These are phyloP conservation scores for Bombyx mandarina DNA, from an alignment of 1,140 invertebrate species.

Conservation along the genomic window DNA sequence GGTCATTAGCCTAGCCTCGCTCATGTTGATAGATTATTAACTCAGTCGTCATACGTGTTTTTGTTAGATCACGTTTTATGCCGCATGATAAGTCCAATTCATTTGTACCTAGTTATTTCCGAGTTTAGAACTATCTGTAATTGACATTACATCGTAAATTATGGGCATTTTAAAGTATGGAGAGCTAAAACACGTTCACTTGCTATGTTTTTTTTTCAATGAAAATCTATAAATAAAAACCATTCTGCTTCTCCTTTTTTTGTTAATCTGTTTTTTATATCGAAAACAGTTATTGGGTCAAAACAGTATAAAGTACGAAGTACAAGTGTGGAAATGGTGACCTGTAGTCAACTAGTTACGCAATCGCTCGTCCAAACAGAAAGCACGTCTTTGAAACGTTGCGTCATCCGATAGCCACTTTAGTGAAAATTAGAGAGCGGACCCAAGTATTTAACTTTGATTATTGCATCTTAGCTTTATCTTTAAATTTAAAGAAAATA, in stretches of 20 bases:
- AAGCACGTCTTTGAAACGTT: constrained; percentile 22
- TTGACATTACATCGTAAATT: too few species aligned
- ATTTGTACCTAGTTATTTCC: too few species aligned
- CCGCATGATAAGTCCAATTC: neutral
- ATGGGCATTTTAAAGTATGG: too few species aligned
- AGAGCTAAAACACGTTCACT: neutral
- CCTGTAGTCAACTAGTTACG: constrained; percentile 4
- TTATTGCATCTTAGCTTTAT: too few species aligned
- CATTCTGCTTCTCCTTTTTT: too few species aligned
- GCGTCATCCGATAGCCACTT: constrained; percentile 24
- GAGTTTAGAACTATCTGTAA: too few species aligned
- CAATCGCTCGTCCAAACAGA: constrained; percentile 19
- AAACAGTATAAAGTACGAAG: neutral
- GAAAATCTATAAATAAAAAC: neutral
- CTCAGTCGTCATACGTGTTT: neutral
- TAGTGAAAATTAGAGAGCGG: constrained; percentile 38
- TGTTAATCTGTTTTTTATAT: too few species aligned
- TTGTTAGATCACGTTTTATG: constrained; percentile 5
- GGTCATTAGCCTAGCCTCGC: constrained; percentile 20
- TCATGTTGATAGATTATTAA: neutral
- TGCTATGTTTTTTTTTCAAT: neutral
- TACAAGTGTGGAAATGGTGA: constrained; percentile 10
- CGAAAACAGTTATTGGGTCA: too few species aligned
- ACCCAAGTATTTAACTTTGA: constrained; percentile 3
- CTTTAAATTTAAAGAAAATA: too few species aligned